Base-by-base conservation (phyloP, 2,888 invertebrate genomes). In the Lasioglossum vierecki region DNA sequence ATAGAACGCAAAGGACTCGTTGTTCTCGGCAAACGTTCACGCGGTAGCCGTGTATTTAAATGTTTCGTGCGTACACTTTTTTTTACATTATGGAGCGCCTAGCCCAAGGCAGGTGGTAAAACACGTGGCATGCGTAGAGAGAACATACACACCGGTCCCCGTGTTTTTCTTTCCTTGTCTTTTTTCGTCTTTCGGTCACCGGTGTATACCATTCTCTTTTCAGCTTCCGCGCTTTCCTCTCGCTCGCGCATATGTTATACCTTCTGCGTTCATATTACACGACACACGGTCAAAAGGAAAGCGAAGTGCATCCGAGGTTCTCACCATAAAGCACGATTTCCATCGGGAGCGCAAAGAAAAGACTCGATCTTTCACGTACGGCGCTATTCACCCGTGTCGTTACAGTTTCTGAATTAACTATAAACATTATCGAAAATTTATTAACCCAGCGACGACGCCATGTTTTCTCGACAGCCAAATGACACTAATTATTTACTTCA, bases 41-140 rank as follows among this genome's bases (percentile, higher is more conserved):
- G 39, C 68, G 82, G 70, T 68, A 76, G 39, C 41, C 35, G 68
- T 82, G 76, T 79, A 81, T 84, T 80, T 85, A 72, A 78, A 81
- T 86, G 76, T 66, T 86, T 35, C 41, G 68, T 82, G 15, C 66
- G 80, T 74, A 76, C 78, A 76, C 46, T 87, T 80, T 83, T 82
- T 76, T 86, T 74, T 35, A 41, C 53, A 76, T 88, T 80, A 83
- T 86, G 80, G 73, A 79, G 66, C 60, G 82, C 74, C 88, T 85
- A 87, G 88, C 53, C 71, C 68, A 74, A 76, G 87, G 84, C 89
- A 89, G 89, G 89, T 89, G 89, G 88, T 89, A 83, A 89, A 88
- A 89, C 89, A 89, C 89, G 89, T 89, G 89, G 89, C 85, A 89
- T 86, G 89, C 88, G 85, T 88, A 82, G 83, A 88, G 70, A 68